Conservation (phyloP, 2,888 invertebrate species). For the Chrysodeixis includens region DNA sequence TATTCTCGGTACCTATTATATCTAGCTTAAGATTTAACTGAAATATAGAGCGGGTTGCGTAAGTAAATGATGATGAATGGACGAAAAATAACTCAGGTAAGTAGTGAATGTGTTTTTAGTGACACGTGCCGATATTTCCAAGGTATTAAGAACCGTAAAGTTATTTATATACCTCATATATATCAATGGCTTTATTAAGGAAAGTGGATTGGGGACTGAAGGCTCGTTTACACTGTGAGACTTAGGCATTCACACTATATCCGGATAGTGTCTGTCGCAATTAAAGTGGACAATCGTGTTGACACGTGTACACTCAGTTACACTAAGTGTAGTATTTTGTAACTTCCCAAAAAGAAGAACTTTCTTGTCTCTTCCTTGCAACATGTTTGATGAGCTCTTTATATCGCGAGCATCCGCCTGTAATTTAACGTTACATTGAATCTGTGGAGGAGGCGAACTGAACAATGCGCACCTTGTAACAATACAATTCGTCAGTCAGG, state of each 20-base stretch:
- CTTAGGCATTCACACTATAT: background rate
- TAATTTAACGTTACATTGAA: too few relatives aligned
- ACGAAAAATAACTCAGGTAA: conserved; percentile 34
- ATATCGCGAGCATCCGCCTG: too few relatives aligned
- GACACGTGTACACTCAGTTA: too few relatives aligned
- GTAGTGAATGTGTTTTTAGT: conserved; percentile 31
- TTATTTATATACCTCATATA: conserved; percentile 29
- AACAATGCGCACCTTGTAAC: too few relatives aligned
- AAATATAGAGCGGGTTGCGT: conserved; percentile 34
- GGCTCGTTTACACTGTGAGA: background rate
- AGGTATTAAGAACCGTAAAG: conserved; percentile 24
- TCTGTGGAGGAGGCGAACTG: too few relatives aligned
- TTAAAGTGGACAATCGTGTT: too few relatives aligned
- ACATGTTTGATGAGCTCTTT: too few relatives aligned
- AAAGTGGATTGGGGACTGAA: conserved; percentile 49
- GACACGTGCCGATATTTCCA: conserved; percentile 21
- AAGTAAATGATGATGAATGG: conserved; percentile 53
- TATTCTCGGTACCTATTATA: too few relatives aligned
- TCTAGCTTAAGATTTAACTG: conserved; percentile 35
- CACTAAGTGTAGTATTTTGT: too few relatives aligned
- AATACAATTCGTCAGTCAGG: too few relatives aligned
- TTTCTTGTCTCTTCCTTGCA: too few relatives aligned
- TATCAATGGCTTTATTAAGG: conserved; percentile 46
- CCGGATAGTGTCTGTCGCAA: background rate
- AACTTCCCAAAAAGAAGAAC: too few relatives aligned